Percentiles rank a stretch among this genome's conserved stretches.
phyloP scores from a whole-genome alignment of 1,140 invertebrate species.

The Neodiprion fabricii region DNA sequence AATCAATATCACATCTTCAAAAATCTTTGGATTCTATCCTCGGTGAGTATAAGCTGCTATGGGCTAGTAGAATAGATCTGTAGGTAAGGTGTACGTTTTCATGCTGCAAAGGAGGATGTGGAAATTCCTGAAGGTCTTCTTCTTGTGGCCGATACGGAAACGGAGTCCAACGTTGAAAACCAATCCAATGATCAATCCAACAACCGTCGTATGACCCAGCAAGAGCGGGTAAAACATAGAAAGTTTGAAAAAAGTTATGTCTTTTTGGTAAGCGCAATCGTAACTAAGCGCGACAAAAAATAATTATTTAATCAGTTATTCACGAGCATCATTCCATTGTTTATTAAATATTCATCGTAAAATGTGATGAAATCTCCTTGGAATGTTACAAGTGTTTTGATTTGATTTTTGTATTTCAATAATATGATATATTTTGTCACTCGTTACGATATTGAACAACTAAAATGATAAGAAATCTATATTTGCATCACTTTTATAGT shows the following conservation, averaged over 20 bases:
- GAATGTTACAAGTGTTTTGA: background rate
- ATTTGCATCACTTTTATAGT: too few species aligned
- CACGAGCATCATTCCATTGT: too few species aligned
- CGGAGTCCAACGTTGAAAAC: conserved; percentile 42
- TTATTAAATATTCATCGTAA: too few species aligned
- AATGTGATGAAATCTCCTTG: too few species aligned
- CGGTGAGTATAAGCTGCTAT: background rate
- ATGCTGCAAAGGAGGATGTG: conserved; percentile 57
- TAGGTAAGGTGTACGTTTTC: conserved; percentile 59
- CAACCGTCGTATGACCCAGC: conserved; percentile 48
- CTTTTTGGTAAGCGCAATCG: background rate
- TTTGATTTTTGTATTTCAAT: background rate
- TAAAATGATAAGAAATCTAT: too few species aligned
- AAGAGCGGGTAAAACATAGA: conserved; percentile 54
- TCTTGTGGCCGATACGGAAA: conserved; percentile 40
- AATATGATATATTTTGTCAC: too few species aligned
- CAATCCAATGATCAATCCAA: conserved; percentile 47
- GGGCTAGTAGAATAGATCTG: conserved; percentile 57
- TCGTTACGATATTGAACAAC: too few species aligned
- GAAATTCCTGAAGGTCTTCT: conserved; percentile 38
- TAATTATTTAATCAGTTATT: too few species aligned
- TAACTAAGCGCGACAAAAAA: background rate
- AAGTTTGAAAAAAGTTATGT: background rate
- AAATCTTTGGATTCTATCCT: too few species aligned
- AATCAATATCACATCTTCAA: too few species aligned